Evolutionary conservation across 2,888 invertebrate species (phyloP).

Genomic region (Drosophila eohydei): DNA sequence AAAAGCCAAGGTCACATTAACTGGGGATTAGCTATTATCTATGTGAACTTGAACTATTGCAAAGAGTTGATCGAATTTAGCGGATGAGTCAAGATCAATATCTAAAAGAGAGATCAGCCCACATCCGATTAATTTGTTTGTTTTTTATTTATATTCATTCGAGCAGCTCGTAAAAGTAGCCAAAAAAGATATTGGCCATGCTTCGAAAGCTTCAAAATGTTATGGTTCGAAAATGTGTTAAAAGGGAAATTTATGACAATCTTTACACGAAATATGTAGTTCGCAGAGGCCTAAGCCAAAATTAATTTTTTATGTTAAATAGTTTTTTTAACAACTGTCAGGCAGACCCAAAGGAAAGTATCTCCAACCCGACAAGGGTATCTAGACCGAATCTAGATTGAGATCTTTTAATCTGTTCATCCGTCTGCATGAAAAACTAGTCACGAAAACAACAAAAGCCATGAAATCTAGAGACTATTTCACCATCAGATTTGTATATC

Average conservation of each 20-base stretch:
- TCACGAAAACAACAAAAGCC: too few relatives aligned
- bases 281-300: not conserved
- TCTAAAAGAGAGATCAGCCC: constrained; percentile 5
- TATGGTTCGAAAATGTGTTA: not conserved
- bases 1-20: constrained; percentile 36
- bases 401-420: not conserved
- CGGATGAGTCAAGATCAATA: constrained; percentile 1
- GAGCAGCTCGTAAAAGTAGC: not conserved
- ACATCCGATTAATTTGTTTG: constrained; percentile 1
- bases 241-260: not conserved
- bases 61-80: constrained; percentile 4
- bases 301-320: not conserved
- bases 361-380: not conserved
- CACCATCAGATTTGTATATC: too few relatives aligned
- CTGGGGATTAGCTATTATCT: constrained; percentile 15
- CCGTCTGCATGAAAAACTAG: too few relatives aligned
- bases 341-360: not conserved
- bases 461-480: too few relatives aligned
- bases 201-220: not conserved
- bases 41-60: constrained; percentile 27
- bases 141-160: not conserved
- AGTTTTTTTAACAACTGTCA: not conserved
- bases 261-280: not conserved
- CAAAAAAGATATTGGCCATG: not conserved
- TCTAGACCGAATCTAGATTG: not conserved